Evolutionary conservation across 2,888 invertebrate species (phyloP), one percentile per base, ranked within the genome.

Genomic region (Caenorhabditis sp.): DNA sequence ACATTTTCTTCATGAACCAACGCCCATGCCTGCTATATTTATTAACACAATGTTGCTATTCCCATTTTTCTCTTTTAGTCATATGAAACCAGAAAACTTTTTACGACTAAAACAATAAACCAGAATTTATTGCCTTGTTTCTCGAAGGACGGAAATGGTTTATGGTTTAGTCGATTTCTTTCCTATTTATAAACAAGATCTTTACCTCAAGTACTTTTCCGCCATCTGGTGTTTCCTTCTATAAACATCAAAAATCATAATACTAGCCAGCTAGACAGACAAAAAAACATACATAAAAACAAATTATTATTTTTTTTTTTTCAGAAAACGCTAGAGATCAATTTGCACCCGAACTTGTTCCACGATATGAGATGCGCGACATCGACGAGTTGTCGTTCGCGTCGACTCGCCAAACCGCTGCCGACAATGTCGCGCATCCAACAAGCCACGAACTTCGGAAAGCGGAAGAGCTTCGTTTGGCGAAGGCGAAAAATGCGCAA

Each of bases 301-400:
- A 36, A 36, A 36, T 36, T 8, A 36, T 36, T n/a, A n/a, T n/a
- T n/a, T n/a, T n/a, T n/a, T n/a, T 43, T 12, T 43, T 43, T 43
- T 43, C 17, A 43, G 43, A 43, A 43, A 43, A 43, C 17, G 43
- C 43, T 3, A 5, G 53, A 10, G 70, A 65, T 25, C 57, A 62
- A 10, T 66, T 58, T 21, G 67, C 70, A 17, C 66, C 70, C 3
- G 70, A 65, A 17, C 12, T 70, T 27, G 53, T 70, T 21, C 63
- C 66, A 5, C 14, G 20, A 1, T 62, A 52, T 20, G 70, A 70
- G 14, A 21, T 70, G n/a, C 61, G 67, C n/a, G 70, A 70, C 49
- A 70, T 70, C 26, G 70, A 70, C 49, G 27, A 59, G 23, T 25
- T 70, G 21, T 70, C 70, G 5, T 67, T 62, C 58, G 53, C 66